Percentiles rank a stretch among this genome's conserved stretches.
Evolutionary conservation across 2,113 vertebrate species (phyloP).

Genomic region (Aix galericulata): DNA sequence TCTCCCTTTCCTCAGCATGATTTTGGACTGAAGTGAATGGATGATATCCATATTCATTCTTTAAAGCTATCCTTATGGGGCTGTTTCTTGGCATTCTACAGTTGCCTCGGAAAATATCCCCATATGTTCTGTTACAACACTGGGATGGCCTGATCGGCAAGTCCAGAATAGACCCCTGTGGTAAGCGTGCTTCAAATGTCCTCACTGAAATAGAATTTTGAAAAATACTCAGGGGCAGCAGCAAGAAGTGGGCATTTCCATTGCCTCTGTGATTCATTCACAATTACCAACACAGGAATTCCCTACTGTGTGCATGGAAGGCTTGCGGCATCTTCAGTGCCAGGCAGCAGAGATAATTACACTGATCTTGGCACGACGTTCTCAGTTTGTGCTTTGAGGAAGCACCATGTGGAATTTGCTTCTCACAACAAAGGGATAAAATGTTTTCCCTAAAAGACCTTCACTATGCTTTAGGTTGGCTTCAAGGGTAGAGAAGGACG

Average conservation of each 20-base stretch:
- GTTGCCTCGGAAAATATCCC: not conserved
- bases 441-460: not conserved
- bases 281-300: constrained; percentile 37
- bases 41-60: not conserved
- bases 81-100: not conserved
- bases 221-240: not conserved
- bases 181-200: not conserved
- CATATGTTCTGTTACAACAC: not conserved
- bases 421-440: not conserved
- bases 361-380: constrained; percentile 38
- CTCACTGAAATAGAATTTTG: not conserved
- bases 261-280: constrained; percentile 53
- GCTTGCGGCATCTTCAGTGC: not conserved
- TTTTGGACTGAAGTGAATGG: not conserved
- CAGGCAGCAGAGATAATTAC: constrained; percentile 46
- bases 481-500: constrained; percentile 6
- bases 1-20: constrained; percentile 1
- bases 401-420: constrained; percentile 28
- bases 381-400: constrained; percentile 7
- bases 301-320: constrained; percentile 30
- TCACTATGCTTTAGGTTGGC: not conserved
- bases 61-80: not conserved
- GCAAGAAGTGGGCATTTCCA: not conserved
- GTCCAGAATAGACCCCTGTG: not conserved
- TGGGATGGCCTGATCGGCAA: not conserved